Evolutionary conservation across 2,888 invertebrate genomes (phyloP).

Genomic region (Xestia rhomboidea): DNA sequence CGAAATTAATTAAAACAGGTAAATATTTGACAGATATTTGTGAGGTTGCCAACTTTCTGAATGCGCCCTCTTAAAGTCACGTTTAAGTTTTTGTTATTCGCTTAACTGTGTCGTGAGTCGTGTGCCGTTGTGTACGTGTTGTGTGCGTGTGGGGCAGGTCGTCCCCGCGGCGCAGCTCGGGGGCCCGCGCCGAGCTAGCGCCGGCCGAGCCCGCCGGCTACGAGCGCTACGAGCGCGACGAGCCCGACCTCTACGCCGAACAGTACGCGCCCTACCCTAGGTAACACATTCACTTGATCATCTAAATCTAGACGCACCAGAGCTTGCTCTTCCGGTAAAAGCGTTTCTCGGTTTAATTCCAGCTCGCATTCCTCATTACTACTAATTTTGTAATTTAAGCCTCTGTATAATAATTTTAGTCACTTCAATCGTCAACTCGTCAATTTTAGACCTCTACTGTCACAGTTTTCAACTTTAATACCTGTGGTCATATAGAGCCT

Average conservation of each 20-base stretch:
- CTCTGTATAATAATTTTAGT: too few relatives aligned
- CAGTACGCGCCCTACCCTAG: conserved; percentile 85
- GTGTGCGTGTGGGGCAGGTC: conserved; percentile 73
- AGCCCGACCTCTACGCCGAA: conserved; percentile 85
- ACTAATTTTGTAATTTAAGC: not conserved
- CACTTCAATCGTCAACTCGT: too few relatives aligned
- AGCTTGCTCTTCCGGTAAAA: not conserved
- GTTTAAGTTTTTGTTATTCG: not conserved
- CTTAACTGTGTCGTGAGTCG: not conserved
- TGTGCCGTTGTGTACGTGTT: conserved; percentile 50
- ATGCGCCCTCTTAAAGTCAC: too few relatives aligned
- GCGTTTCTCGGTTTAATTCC: not conserved
- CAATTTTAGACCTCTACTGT: not conserved
- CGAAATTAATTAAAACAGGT: too few relatives aligned
- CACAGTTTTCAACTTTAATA: not conserved
- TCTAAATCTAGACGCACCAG: not conserved
- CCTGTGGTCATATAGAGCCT: too few relatives aligned
- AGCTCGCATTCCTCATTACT: not conserved
- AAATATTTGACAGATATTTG: too few relatives aligned
- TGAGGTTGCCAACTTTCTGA: too few relatives aligned
- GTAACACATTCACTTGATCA: conserved; percentile 63
- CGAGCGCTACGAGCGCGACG: conserved; percentile 82
- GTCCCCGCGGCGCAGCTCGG: conserved; percentile 80
- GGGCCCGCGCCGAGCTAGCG: conserved; percentile 60
- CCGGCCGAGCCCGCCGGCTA: conserved; percentile 57